phyloP scores from a whole-genome alignment of 2,113 vertebrate species.

The Eclectus roratus region DNA sequence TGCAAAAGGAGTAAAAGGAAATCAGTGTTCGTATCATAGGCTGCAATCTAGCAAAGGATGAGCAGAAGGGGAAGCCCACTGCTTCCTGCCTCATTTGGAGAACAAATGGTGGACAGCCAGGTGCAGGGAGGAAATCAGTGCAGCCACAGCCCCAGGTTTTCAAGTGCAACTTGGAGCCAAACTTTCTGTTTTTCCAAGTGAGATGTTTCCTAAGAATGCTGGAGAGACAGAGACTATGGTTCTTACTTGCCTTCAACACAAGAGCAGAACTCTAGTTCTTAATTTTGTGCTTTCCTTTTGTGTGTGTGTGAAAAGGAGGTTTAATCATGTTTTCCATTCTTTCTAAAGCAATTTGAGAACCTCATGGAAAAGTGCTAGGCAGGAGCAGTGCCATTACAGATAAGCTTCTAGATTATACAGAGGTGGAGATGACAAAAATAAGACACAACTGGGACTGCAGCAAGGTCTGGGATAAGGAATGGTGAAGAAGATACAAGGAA shows the following conservation, averaged over 20 bases:
- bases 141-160: background rate
- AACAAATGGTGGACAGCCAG: background rate
- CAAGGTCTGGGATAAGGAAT: background rate
- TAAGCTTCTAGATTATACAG: background rate
- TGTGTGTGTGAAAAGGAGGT: background rate
- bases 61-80: background rate
- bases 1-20: background rate
- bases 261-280: background rate
- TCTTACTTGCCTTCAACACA: background rate
- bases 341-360: background rate
- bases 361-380: background rate
- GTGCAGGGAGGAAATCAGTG: background rate
- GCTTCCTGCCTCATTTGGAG: background rate
- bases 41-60: background rate
- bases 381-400: background rate
- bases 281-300: background rate
- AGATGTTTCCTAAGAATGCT: background rate
- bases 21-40: background rate
- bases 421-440: background rate
- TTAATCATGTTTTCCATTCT: background rate
- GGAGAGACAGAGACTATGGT: background rate
- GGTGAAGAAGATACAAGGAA: background rate
- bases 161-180: background rate
- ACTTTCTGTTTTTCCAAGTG: background rate
- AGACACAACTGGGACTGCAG: background rate